These are phyloP conservation scores for Ciconia maguari DNA, from an alignment of 2,113 vertebrate genomes.

Conservation along the genomic window DNA sequence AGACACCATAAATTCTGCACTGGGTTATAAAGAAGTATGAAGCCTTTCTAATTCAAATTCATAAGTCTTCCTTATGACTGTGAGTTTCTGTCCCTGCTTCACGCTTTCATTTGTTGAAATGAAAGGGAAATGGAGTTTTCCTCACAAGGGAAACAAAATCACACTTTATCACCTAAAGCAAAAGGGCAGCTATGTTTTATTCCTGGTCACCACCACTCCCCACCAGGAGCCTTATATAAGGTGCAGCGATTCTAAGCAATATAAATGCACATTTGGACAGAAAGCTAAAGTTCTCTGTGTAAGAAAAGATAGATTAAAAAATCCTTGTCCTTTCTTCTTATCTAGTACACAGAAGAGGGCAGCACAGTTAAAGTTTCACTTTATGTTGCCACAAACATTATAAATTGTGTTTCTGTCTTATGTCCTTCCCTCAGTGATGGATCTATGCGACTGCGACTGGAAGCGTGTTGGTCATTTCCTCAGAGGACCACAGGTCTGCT, in stretches of 20 bases:
- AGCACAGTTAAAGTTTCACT: slow-evolving; percentile 1
- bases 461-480: background rate
- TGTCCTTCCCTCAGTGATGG: background rate
- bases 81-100: background rate
- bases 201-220: background rate
- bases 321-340: background rate
- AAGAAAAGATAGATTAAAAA: background rate
- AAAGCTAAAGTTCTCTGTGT: background rate
- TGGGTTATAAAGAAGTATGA: background rate
- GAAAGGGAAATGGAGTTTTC: background rate
- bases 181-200: background rate
- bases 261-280: background rate
- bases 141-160: background rate
- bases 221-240: background rate
- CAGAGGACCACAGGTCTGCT: background rate
- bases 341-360: slow-evolving; percentile 32
- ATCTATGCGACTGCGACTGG: rapidly evolving
- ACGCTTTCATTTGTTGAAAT: background rate
- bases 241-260: background rate
- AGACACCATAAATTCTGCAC: background rate
- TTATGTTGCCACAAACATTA: background rate
- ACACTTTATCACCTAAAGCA: background rate
- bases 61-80: background rate
- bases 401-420: background rate
- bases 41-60: background rate